phyloP scores from a whole-genome alignment of 2,888 invertebrate genomes.

The Erpobdella octoculata region DNA sequence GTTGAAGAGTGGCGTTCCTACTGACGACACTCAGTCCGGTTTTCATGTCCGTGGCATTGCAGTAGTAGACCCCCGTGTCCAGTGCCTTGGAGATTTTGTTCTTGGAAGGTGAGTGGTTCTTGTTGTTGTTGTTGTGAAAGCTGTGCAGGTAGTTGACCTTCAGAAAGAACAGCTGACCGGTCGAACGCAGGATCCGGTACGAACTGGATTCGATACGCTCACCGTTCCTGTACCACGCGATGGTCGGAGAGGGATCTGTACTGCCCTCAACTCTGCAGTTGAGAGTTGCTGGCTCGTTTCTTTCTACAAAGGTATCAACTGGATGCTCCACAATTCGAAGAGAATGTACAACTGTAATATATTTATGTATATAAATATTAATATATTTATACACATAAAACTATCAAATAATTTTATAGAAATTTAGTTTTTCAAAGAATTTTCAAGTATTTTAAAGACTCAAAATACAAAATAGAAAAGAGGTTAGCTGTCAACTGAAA shows the following conservation, averaged over 20 bases:
- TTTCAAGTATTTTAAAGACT: no score
- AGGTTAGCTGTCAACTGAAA: no score
- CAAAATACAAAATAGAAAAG: no score
- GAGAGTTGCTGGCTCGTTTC: constrained; percentile 90
- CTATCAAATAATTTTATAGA: no score
- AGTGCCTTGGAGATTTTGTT: constrained; percentile 18
- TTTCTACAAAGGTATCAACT: constrained; percentile 78
- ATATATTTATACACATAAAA: no score
- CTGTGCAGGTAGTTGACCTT: background rate
- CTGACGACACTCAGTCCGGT: constrained; percentile 36
- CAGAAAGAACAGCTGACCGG: background rate
- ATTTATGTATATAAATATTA: no score
- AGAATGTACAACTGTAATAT: no score
- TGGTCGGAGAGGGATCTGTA: constrained; percentile 60
- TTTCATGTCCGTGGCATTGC: constrained; percentile 37
- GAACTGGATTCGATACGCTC: background rate
- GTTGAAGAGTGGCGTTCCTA: constrained; percentile 36
- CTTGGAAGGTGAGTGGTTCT: no score
- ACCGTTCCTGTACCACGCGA: constrained; percentile 64
- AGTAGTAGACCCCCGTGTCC: constrained; percentile 38
- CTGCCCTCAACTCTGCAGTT: constrained; percentile 94
- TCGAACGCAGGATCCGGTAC: background rate
- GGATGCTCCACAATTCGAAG: constrained; percentile 82
- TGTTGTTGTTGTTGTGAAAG: background rate
- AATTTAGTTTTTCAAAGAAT: no score